Base-by-base conservation (phyloP, 2,797 vertebrate species). In the Lepidocolaptes lacrymiger region DNA sequence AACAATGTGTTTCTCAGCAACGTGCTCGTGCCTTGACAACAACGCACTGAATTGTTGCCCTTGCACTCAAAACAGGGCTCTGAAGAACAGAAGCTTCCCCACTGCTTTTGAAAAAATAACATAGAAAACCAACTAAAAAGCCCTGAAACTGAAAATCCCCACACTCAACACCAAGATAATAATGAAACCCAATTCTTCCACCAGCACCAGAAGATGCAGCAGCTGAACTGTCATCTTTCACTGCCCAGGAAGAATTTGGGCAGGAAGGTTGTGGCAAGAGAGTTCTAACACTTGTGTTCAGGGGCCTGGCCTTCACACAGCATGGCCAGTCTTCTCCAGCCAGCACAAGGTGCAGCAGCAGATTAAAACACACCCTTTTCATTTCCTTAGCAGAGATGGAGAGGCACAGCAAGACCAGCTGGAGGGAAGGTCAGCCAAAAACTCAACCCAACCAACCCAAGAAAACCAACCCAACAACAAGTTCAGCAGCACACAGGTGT, bases 141-240 rank as follows among this genome's bases (percentile, higher is more conserved):
- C 7, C 4, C 17, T 16, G 63, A n/a, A n/a, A 19, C 2, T 4
- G 19, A 36, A 2, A 6, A 6, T n/a, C 7, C 2, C 4, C 18
- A 7, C 10, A 2, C 2, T 9, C 14, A 17, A 8, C 32, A 46
- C 9, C 4, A 28, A 49, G 24, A 52, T 4, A 55, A 61, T 13
- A 72, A 66, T 4, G 10, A 49, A 49, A 67, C 67, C 1, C 12
- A 30, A 3, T 17, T 66, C 26, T 36, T 46, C 30, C 22, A 66
- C 3, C 55, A 46, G 6, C 4, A 18, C 32, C 32, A 22, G 49
- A 68, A 84, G 34, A 12, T 51, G 27, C 21, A 80, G 16, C 11
- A 62, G 44, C 41, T 24, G 34, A 51, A 6, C 7, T 26, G 17
- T 24, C 10, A 26, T 3, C 14, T 80, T 4, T 7, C 15, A n/a